Conservation (phyloP, 2,113 vertebrate species). For the Bolborhynchus lineola region DNA sequence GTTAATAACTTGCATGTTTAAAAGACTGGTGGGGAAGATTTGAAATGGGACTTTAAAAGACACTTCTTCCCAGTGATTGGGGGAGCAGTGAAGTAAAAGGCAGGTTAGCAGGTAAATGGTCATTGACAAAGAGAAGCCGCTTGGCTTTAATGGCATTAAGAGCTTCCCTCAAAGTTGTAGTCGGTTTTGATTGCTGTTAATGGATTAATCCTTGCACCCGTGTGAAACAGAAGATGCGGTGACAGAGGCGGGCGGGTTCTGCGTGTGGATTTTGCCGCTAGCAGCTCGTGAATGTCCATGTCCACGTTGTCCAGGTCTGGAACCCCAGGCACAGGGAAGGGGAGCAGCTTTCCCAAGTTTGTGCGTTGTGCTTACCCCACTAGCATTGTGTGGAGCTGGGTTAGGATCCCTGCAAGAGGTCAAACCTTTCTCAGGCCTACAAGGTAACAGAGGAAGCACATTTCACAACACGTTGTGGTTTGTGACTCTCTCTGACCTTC, state of each 20-base stretch:
- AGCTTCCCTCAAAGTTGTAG: not conserved
- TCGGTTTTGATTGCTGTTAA: not conserved
- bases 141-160: not conserved
- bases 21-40: not conserved
- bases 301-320: not conserved
- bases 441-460: slow-evolving; percentile 42
- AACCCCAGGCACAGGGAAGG: not conserved
- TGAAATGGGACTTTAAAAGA: not conserved
- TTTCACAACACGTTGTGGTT: slow-evolving; percentile 58
- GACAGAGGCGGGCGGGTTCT: not conserved
- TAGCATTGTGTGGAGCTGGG: not conserved
- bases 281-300: not conserved
- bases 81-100: not conserved
- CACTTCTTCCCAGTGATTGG: not conserved
- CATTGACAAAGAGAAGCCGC: not conserved
- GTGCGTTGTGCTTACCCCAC: slow-evolving; percentile 18
- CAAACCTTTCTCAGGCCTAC: slow-evolving; percentile 46
- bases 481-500: slow-evolving; percentile 53
- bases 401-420: slow-evolving; percentile 50
- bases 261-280: not conserved
- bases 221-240: not conserved
- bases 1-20: not conserved
- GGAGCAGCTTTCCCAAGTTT: not conserved
- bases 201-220: not conserved
- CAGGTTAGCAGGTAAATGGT: not conserved